These are phyloP conservation scores for Serinus canaria DNA, from an alignment of 2,113 vertebrate species.

Conservation along the genomic window DNA sequence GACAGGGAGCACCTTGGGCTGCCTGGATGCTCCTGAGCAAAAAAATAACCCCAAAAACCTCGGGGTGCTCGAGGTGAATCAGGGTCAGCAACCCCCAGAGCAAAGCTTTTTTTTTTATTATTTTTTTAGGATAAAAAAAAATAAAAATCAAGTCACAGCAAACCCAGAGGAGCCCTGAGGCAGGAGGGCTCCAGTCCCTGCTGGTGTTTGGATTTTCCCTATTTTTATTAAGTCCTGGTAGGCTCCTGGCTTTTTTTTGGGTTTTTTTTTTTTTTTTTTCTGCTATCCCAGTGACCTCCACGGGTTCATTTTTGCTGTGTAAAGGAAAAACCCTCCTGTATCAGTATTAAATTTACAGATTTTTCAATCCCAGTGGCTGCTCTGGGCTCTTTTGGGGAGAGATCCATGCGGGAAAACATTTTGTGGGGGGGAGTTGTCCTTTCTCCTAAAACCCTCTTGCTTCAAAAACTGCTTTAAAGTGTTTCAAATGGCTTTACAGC, in stretches of 20 bases:
- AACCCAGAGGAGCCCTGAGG: not conserved
- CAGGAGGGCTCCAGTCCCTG: not conserved
- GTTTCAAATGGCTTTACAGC: not conserved
- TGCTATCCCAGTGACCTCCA: not conserved
- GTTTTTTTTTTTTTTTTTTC: not conserved
- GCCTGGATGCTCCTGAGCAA: accelerated
- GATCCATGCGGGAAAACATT: accelerated
- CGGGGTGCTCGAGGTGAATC: not conserved
- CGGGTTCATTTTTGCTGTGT: not conserved
- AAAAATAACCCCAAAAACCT: not conserved
- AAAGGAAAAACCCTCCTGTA: slow-evolving; percentile 20
- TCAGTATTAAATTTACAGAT: slow-evolving; percentile 60
- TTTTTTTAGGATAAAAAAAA: not conserved
- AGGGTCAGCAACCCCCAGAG: not conserved
- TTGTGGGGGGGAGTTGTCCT: accelerated
- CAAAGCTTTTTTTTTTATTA: not conserved
- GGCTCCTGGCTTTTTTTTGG: not conserved
- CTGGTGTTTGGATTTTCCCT: not conserved
- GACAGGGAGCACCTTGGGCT: not conserved
- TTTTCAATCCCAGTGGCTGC: not conserved
- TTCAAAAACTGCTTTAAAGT: not conserved
- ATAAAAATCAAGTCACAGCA: not conserved
- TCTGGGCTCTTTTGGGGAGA: not conserved
- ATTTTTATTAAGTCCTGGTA: not conserved
- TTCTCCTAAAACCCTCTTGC: not conserved